Conservation (phyloP, 2,113 vertebrate genomes). For the Paratilapia polleni region DNA sequence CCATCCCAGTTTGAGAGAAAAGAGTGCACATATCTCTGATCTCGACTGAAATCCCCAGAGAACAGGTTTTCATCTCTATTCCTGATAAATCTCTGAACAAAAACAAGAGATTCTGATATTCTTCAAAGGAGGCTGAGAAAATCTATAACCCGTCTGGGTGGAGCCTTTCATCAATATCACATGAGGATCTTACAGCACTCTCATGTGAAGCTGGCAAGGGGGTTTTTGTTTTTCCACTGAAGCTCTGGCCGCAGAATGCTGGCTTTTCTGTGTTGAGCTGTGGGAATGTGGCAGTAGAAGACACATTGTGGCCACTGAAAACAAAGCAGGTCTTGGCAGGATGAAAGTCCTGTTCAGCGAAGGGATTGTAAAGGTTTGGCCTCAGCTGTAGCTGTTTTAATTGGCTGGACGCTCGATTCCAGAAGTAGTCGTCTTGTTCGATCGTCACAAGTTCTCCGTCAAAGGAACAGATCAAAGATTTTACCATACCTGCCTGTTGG, state of each 20-base stretch:
- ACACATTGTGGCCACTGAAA: constrained; percentile 39
- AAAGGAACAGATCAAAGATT: constrained; percentile 24
- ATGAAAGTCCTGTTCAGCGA: constrained; percentile 32
- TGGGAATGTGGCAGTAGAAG: constrained; percentile 45
- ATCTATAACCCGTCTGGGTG: constrained; percentile 69
- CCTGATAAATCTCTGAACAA: constrained; percentile 67
- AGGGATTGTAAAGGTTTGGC: constrained; percentile 30
- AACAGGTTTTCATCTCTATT: constrained; percentile 69
- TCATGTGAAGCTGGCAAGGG: constrained; percentile 46
- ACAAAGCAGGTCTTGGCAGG: constrained; percentile 55
- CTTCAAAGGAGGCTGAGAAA: constrained; percentile 76
- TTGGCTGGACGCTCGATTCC: constrained; percentile 30
- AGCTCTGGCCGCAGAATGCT: constrained; percentile 33
- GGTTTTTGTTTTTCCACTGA: constrained; percentile 55
- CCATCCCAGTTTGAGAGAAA: constrained; percentile 54
- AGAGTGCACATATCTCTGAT: constrained; percentile 64
- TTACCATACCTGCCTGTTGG: background rate
- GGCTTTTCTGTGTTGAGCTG: constrained; percentile 32
- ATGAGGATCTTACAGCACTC: constrained; percentile 64
- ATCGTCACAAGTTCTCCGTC: constrained; percentile 1
- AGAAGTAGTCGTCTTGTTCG: background rate
- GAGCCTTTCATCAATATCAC: constrained; percentile 79
- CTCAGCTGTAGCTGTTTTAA: constrained; percentile 24
- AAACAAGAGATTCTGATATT: constrained; percentile 68
- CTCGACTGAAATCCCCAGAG: constrained; percentile 56